These are phyloP conservation scores for Drosophila borborema DNA, from an alignment of 2,888 invertebrate species.

Conservation along the genomic window DNA sequence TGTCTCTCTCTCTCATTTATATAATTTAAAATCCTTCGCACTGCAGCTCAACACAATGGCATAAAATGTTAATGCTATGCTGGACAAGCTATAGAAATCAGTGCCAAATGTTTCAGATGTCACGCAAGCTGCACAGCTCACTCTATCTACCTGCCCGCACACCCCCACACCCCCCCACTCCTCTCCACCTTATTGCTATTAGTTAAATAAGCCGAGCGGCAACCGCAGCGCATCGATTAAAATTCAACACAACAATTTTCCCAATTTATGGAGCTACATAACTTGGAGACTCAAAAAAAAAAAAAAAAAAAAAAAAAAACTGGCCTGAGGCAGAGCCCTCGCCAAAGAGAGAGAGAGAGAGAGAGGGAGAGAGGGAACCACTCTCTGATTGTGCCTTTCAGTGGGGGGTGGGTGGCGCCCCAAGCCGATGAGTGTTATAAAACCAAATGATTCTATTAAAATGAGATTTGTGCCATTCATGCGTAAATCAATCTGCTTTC, in stretches of 20 bases:
- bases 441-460: slow-evolving; percentile 80
- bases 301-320: not conserved
- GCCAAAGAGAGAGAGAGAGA: not conserved
- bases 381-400: slow-evolving; percentile 1
- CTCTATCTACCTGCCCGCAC: not conserved
- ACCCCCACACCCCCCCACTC: not conserved
- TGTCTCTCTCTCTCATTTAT: not conserved
- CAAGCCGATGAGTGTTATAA: slow-evolving; percentile 58
- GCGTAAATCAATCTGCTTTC: slow-evolving; percentile 77
- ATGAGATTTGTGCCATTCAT: slow-evolving; percentile 76
- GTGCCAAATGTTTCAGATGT: slow-evolving; percentile 21
- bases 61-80: slow-evolving; percentile 18
- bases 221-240: slow-evolving; percentile 65
- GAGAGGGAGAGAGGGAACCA: not conserved
- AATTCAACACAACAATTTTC: slow-evolving; percentile 72
- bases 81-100: slow-evolving; percentile 26
- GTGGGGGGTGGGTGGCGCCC: not conserved
- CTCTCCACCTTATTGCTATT: not conserved
- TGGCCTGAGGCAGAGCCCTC: too few species aligned
- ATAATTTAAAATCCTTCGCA: slow-evolving; percentile 33
- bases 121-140: slow-evolving; percentile 8
- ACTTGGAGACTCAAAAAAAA: slow-evolving; percentile 69
- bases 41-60: slow-evolving; percentile 16
- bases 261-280: slow-evolving; percentile 73
- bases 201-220: slow-evolving; percentile 39